phyloP scores from a whole-genome alignment of 2,113 vertebrate species.

The Spea multiplicata region DNA sequence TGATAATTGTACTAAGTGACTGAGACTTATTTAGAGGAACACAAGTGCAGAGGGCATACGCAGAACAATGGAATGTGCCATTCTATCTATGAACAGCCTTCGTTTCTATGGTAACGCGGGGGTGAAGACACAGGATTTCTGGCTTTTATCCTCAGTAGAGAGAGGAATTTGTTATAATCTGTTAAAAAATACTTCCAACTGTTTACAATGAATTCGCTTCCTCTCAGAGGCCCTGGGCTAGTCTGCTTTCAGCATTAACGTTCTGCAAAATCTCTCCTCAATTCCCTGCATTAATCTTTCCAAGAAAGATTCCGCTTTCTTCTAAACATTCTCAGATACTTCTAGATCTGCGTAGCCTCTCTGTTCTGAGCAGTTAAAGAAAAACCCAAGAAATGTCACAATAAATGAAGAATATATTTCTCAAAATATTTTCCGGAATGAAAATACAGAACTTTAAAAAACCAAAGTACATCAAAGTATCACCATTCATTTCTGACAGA shows the following conservation, averaged over 20 bases:
- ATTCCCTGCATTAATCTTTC: slow-evolving; percentile 47
- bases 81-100: slow-evolving; percentile 15
- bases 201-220: slow-evolving; percentile 46
- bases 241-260: slow-evolving; percentile 25
- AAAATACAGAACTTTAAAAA: too few relatives aligned
- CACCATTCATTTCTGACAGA: too few relatives aligned
- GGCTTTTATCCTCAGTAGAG: slow-evolving; percentile 46
- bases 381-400: too few relatives aligned
- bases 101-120: slow-evolving; percentile 53
- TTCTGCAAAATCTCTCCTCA: slow-evolving; percentile 39
- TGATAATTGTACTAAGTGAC: background rate
- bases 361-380: too few relatives aligned
- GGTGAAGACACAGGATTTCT: slow-evolving; percentile 50
- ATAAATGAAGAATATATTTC: too few relatives aligned
- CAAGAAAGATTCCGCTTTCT: slow-evolving; percentile 9
- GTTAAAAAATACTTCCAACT: slow-evolving; percentile 42
- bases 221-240: slow-evolving; percentile 36
- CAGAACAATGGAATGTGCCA: slow-evolving; percentile 11
- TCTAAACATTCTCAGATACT: background rate
- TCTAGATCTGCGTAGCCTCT: too few relatives aligned
- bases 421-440: too few relatives aligned
- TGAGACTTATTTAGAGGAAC: background rate
- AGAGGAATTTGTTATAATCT: slow-evolving; percentile 51
- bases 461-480: too few relatives aligned
- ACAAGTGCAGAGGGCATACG: slow-evolving; percentile 6